Base-by-base conservation (phyloP, 2,113 vertebrate genomes). In the Empidonax traillii region DNA sequence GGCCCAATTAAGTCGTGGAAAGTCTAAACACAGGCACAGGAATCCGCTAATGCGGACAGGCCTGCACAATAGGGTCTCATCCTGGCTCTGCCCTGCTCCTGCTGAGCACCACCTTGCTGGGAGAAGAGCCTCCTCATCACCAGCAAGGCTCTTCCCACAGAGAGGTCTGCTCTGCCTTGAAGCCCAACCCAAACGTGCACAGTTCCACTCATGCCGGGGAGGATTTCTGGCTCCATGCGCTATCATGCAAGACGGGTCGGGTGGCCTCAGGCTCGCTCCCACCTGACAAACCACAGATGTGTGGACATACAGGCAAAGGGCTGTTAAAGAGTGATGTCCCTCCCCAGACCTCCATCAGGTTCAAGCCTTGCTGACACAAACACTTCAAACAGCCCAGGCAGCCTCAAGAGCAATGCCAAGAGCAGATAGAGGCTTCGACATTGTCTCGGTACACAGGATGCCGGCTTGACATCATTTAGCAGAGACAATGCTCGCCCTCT, bases 401-500 rank as follows among this genome's bases (percentile, higher is more conserved):
- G 77, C 58, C 84, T 75, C 67, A 84, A 93, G 31, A 62, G 87
- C 52, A 89, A 96, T 85, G 94, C 95, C 96, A 97, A 96, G 97
- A 94, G 78, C 65, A 93, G 92, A 96, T 41, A 93, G 93, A 96
- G 95, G 46, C 91, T 90, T 92, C 78, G 8, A 71, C 85, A 91
- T 95, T 75, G 55, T 96, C 97, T 96, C 89, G 8, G 75, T 91
- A 91, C 85, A 96, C 92, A 96, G 97, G 97, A 97, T 96, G 94
- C 97, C 7, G 90, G 76, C 94, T 84, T 97, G 95, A 97, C 96
- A 96, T 95, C 85, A 96, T 93, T 95, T 93, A 92, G 76, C 31
- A 4, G 90, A 97, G 97, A 97, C 95, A 97, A 97, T 97, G 85
- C 87, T 97, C 49, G 27, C 75, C 87, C 89, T 93, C 93, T 96